Evolutionary conservation across 2,888 invertebrate genomes (phyloP).

Genomic region (Euplagia quadripunctaria): DNA sequence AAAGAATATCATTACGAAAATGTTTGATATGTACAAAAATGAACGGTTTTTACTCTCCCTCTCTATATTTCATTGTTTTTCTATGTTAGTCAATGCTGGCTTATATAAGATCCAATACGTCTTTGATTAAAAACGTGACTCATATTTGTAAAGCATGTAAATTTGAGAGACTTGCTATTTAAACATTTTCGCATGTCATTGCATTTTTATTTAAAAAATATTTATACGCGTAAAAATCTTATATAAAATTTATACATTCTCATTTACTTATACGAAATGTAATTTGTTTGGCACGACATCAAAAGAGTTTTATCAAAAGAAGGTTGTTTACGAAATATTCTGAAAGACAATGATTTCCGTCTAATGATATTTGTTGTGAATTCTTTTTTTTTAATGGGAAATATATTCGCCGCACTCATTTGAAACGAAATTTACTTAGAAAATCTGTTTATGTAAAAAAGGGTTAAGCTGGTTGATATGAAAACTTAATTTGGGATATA

Average conservation of each 20-base stretch:
- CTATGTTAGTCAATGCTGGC: conserved; percentile 33
- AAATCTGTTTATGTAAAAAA: conserved; percentile 17
- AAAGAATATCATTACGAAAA: conserved; percentile 18
- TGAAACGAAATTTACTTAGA: conserved; percentile 17
- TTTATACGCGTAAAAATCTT: conserved; percentile 8
- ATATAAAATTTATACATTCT: conserved; percentile 13
- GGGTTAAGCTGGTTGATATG: conserved; percentile 15
- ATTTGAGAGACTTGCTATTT: neutral
- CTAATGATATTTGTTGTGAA: conserved; percentile 22
- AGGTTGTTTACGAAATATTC: conserved; percentile 21
- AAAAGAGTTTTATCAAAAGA: conserved; percentile 21
- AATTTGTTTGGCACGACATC: conserved; percentile 18
- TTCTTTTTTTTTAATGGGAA: conserved; percentile 14
- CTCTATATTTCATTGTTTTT: conserved; percentile 31
- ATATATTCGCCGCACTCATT: conserved; percentile 5
- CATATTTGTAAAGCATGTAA: neutral
- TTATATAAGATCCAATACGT: conserved; percentile 37
- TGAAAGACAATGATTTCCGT: conserved; percentile 21
- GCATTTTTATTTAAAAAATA: conserved; percentile 2
- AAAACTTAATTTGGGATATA: conserved; percentile 9
- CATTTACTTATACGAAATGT: conserved; percentile 15
- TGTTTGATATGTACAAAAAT: conserved; percentile 26
- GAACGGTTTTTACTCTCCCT: conserved; percentile 13
- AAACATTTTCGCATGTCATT: conserved; percentile 5
- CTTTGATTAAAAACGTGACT: conserved; percentile 24